Evolutionary conservation across 2,113 vertebrate species (phyloP), one percentile per base, ranked within the genome.

Genomic region (Mus pahari): DNA sequence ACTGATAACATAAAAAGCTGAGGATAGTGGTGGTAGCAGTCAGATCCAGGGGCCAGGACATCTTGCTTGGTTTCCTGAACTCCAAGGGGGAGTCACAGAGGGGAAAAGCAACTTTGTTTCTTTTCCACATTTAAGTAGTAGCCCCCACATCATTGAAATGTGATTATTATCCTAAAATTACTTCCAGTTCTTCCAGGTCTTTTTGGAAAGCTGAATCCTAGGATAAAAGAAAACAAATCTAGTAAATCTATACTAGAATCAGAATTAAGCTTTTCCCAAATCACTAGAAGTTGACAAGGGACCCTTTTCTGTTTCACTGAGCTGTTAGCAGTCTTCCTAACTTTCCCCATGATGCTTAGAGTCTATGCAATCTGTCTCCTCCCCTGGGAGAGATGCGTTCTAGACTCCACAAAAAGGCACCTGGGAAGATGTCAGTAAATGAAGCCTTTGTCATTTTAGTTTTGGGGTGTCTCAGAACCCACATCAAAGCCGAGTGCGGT

Each of bases 181-280:
- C 88, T 66, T 82, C 87, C 95, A 98, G 45, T 97, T 98, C 98
- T 93, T 98, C 97, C 0, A 99, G 97, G 3, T 98, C 98, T 60
- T 62, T 98, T 94, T 98, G 98, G 0, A 98, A 96, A 92, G 98
- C 96, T 66, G 94, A 96, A 77, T 99, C 98, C 98, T 99, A 97
- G 26, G 94, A 96, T 9, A 93, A 94, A 73, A 97, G 17, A 83
- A 9, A 90, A 66, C 10, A 90, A 84, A 73, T 70, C 45, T 70
- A 90, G 39, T 78, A 92, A 48, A 48, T 48, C 48, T 48, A 48
- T 48, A 48, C 48, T 68, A 94, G 90, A 92, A 77, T 87, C 74
- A 58, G 53, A 89, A 33, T 89, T 50, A 91, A 31, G 33, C 78
- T 89, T 95, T 96, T 95, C 33, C 70, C 70, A 94, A 84, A 93